Evolutionary conservation across 2,888 invertebrate genomes (phyloP), one percentile per base, ranked within the genome.

Genomic region (Apodemia mormo): DNA sequence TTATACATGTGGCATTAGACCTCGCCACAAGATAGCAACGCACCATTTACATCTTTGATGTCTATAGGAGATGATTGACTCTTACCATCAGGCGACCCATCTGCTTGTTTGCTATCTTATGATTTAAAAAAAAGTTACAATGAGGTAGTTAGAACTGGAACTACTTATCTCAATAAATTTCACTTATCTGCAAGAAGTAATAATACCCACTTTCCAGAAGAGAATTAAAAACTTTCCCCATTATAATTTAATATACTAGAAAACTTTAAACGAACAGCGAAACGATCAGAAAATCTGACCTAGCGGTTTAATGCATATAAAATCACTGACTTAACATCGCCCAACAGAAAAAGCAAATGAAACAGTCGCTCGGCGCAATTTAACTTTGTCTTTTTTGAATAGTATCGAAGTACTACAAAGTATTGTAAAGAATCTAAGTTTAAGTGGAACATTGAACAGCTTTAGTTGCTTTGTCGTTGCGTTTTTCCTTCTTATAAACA

Each of bases 401-500:
- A 61, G 61, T 33, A 61, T 61, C 61, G 61, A 61, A 61, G 61
- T 33, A 61, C 33, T 61, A 33, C 14, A 61, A 61, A 61, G 61
- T 61, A 61, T 33, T 61, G 61, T 58, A 58, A 30, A 61, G 61
- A 61, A 61, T 61, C 61, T 61, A 61, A 61, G 61, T 33, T 61
- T 61, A 61, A 61, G 61, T 61, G 61, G 61, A 61, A 61, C 61
- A 61, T 61, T 61, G 61, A 61, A 58, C 58, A 58, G 61, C 61
- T 61, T 61, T 33, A 61, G 61, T 61, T 33, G 12, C 61, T 61
- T 61, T 61, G 61, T 33, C 33, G 61, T 30, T 14, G 58, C 14
- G 5, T 33, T 61, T 61, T 61, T 33, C 14, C 30, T 22, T 22
- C 12, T 61, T 30, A 61, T 61, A 61, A 61, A 61, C 37, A 61